Percentiles rank a stretch among this genome's conserved stretches.
These are phyloP conservation scores for Tragulus kanchil DNA, from an alignment of 2,113 vertebrate genomes.

Conservation along the genomic window DNA sequence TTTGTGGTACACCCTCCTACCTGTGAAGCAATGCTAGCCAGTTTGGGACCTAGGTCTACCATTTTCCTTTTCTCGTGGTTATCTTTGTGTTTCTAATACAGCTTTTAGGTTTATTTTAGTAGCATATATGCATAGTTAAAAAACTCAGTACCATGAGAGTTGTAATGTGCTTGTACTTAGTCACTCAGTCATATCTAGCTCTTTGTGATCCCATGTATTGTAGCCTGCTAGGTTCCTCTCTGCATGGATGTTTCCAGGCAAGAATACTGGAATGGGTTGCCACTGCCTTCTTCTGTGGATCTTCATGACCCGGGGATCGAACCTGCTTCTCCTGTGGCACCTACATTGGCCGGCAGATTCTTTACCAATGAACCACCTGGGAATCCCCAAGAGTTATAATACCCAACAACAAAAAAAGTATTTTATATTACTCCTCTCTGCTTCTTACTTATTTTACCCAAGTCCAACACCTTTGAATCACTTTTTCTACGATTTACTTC, in stretches of 20 bases:
- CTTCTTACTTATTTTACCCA: not conserved
- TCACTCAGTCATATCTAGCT: not conserved
- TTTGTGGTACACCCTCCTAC: rapidly evolving
- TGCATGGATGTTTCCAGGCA: not conserved
- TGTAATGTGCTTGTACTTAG: not conserved
- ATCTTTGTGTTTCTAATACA: slow-evolving; percentile 1
- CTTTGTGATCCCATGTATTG: not conserved
- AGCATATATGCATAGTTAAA: not conserved
- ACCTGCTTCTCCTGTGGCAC: not conserved
- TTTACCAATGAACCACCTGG: not conserved
- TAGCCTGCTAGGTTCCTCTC: not conserved
- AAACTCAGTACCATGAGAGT: not conserved
- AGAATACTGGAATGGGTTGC: not conserved
- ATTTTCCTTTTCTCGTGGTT: not conserved
- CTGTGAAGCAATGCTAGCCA: not conserved
- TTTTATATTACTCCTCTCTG: not conserved
- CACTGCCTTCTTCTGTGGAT: not conserved
- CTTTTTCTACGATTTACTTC: not conserved
- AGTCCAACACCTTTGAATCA: not conserved
- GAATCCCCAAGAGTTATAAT: not conserved
- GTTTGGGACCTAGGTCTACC: rapidly evolving
- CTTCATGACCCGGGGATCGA: not conserved
- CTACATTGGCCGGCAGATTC: rapidly evolving
- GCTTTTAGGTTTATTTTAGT: not conserved
- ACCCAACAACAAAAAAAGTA: not conserved